Percentiles rank a stretch among this genome's conserved stretches.
Evolutionary conservation across 1,140 invertebrate species (phyloP).

Genomic region (Anthonomus grandis): DNA sequence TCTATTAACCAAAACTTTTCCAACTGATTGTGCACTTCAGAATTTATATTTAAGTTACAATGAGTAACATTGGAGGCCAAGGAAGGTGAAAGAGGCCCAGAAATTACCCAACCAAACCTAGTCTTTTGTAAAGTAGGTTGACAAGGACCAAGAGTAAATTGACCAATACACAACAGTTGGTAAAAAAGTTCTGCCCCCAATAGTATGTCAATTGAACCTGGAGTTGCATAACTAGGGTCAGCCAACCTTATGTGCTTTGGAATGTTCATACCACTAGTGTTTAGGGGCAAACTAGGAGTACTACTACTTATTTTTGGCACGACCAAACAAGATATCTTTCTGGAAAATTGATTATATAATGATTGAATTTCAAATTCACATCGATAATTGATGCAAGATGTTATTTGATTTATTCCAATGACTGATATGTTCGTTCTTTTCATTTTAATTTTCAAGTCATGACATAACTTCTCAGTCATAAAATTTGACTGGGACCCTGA

Average conservation of each 20-base stretch:
- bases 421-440: not conserved
- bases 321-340: not conserved
- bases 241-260: constrained; percentile 2
- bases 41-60: no score
- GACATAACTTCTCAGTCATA: not conserved
- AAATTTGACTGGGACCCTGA: constrained; percentile 11
- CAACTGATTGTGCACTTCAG: no score
- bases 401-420: not conserved
- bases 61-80: no score
- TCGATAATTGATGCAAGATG: not conserved
- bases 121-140: constrained; percentile 12
- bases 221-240: not conserved
- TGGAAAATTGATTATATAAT: not conserved
- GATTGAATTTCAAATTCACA: not conserved
- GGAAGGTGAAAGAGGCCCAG: not conserved
- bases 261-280: not conserved
- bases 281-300: not conserved
- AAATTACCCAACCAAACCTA: constrained; percentile 5
- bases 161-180: not conserved
- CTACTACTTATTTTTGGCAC: not conserved
- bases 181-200: constrained; percentile 4
- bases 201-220: constrained; percentile 3
- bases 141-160: not conserved
- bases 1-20: no score
- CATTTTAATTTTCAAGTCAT: not conserved